A percentile compares a stretch with the other conserved stretches of the same genome.
Evolutionary conservation across 2,113 vertebrate species (phyloP).

Genomic region (Eidolon helvum): DNA sequence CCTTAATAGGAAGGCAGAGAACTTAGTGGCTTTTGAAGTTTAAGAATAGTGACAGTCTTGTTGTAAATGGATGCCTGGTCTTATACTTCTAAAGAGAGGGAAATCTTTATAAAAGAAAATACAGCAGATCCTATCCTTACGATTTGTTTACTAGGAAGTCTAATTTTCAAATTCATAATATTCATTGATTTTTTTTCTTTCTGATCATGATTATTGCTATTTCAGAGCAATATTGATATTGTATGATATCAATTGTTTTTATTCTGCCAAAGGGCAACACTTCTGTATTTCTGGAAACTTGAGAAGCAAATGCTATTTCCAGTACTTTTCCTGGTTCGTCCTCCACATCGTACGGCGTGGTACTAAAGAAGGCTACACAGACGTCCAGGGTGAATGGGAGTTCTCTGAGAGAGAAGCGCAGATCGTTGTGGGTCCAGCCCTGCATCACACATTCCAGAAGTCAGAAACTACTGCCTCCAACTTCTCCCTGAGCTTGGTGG

Average conservation of each 20-base stretch:
- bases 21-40: constrained; percentile 1
- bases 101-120: not conserved
- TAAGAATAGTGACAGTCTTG: not conserved
- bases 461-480: not conserved
- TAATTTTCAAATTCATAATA: not conserved
- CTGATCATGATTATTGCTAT: not conserved
- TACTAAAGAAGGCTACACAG: too few relatives aligned
- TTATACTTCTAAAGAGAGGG: not conserved
- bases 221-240: not conserved
- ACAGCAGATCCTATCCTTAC: not conserved
- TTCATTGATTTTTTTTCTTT: not conserved
- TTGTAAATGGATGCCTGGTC: not conserved
- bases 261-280: not conserved
- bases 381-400: not conserved
- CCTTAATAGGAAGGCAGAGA: not conserved
- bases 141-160: not conserved
- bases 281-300: not conserved
- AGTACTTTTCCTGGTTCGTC: not conserved
- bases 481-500: not conserved
- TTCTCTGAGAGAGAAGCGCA: not conserved
- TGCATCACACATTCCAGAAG: not conserved
- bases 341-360: not conserved
- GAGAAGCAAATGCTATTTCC: not conserved
- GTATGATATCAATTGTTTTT: not conserved
- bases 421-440: not conserved